Base-by-base conservation (phyloP, 2,113 vertebrate species). In the Brachyistius frenatus region DNA sequence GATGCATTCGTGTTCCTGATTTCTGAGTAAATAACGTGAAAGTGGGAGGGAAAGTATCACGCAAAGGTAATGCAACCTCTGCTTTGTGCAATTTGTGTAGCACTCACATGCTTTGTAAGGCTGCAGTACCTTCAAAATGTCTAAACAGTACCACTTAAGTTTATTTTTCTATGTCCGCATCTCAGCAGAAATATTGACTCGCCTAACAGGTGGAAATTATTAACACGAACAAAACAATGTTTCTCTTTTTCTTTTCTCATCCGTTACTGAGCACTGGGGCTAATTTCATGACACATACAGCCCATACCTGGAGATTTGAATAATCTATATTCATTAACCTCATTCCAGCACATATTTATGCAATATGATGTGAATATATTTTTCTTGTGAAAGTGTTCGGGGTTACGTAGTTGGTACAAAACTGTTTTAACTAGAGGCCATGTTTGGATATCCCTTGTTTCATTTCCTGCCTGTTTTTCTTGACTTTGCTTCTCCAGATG, bases 321-420 rank as follows among this genome's bases (percentile, higher is more conserved):
- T 66, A 14, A 56, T 75, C 44, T 70, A 55, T 58, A 64, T 76
- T 67, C 71, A 83, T 91, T 64, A 73, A 88, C 81, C 86, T 90
- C 85, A 90, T 93, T 89, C 80, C 86, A 83, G 86, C 83, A 88
- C 78, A 90, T 93, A 81, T 85, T 91, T 92, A 91, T 89, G 89
- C 88, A 92, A 92, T 87, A 86, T 88, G 78, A 85, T 86, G 87
- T 91, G 85, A 86, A 88, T 86, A 81, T 84, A 73, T 88, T 86
- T 90, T 87, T 86, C 32, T 83, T 84, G 88, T 87, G 36, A 76
- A 78, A 77, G 66, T 69, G 55, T 83, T 76, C 80, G 60, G 53
- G n/a, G 67, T 23, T 80, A 60, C 74, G 78, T 79, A 53, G 60
- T 73, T 88, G 69, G 60, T 89, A 76, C 83, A 55, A 73, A 74